A percentile compares a stretch with the other conserved stretches of the same genome.
Evolutionary conservation across 2,797 vertebrate species (phyloP).

Genomic region (Argya squamiceps): DNA sequence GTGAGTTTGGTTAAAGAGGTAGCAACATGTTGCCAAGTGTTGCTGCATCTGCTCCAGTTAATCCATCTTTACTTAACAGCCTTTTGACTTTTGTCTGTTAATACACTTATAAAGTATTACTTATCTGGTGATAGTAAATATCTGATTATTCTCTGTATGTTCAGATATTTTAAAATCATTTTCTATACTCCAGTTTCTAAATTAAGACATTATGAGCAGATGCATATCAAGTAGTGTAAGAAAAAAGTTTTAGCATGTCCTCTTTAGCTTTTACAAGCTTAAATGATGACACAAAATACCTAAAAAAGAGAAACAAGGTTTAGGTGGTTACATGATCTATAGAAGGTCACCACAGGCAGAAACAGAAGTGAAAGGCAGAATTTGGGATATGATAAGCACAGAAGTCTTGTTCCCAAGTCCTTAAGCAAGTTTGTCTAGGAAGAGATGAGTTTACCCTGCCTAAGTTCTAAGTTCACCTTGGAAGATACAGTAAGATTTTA

Average conservation of each 20-base stretch:
- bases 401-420: neutral
- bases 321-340: neutral
- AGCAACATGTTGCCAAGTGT: neutral
- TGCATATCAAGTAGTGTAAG: neutral
- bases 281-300: neutral
- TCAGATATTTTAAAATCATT: neutral
- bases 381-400: accelerated
- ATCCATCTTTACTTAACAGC: neutral
- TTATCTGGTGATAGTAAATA: neutral
- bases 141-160: neutral
- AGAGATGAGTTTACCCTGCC: neutral
- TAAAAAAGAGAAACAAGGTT: neutral
- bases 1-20: neutral
- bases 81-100: neutral
- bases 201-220: neutral
- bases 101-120: neutral
- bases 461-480: neutral
- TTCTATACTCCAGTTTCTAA: neutral
- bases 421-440: neutral
- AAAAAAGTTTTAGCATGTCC: neutral
- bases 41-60: neutral
- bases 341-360: neutral
- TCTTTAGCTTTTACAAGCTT: neutral
- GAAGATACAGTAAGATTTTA: neutral
- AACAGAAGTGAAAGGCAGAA: neutral